Percentiles rank a stretch among this genome's conserved stretches.
These are phyloP conservation scores for Andrena bicolor DNA, from an alignment of 2,888 invertebrate genomes.

Conservation along the genomic window DNA sequence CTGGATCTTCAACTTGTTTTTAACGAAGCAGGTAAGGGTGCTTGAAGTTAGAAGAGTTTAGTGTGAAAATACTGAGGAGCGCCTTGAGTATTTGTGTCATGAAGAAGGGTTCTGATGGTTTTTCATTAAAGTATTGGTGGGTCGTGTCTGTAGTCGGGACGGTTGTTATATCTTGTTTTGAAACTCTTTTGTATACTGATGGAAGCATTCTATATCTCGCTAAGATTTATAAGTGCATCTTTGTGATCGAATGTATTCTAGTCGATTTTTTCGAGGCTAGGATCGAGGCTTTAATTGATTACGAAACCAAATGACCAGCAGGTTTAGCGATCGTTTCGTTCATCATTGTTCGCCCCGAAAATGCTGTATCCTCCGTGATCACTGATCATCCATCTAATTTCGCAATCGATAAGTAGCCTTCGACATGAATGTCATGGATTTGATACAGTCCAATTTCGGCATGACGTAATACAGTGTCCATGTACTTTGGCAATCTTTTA, in stretches of 20 bases:
- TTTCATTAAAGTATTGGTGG: too few relatives aligned
- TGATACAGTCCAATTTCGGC: constrained; percentile 42
- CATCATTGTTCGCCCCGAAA: constrained; percentile 14
- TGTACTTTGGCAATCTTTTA: constrained; percentile 15
- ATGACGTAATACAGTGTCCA: constrained; percentile 32
- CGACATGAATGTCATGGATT: constrained; percentile 52
- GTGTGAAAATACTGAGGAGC: too few relatives aligned
- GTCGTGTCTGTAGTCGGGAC: not conserved
- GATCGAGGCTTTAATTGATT: constrained; percentile 21
- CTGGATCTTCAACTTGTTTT: too few relatives aligned
- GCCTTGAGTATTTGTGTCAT: too few relatives aligned
- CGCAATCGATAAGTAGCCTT: constrained; percentile 45
- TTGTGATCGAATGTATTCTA: not conserved
- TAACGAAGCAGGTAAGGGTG: too few relatives aligned
- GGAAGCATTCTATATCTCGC: not conserved
- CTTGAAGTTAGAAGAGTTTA: too few relatives aligned
- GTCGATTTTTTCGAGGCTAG: not conserved
- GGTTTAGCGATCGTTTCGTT: constrained; percentile 24
- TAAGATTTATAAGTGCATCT: not conserved
- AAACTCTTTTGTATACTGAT: not conserved
- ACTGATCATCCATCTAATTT: constrained; percentile 45
- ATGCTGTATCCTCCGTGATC: constrained; percentile 1
- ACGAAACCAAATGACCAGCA: constrained; percentile 23
- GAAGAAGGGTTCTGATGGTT: too few relatives aligned
- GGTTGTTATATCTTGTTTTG: not conserved